These are phyloP conservation scores for Monodelphis domestica DNA, from an alignment of 2,797 vertebrate species.

Conservation along the genomic window DNA sequence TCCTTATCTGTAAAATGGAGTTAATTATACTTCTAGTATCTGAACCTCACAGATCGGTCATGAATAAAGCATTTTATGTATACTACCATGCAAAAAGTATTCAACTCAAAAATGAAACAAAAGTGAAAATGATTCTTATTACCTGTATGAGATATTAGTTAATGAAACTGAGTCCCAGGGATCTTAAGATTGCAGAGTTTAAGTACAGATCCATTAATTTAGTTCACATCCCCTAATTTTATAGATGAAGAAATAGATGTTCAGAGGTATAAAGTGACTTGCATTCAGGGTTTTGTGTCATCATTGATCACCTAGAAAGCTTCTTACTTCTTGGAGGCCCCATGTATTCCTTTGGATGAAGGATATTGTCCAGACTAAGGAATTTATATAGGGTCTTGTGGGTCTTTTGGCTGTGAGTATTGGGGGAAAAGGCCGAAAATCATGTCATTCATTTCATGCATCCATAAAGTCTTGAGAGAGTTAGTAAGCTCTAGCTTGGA, in stretches of 20 bases:
- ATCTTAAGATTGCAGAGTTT: too few species aligned
- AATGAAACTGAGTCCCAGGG: too few species aligned
- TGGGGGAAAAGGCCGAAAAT: too few species aligned
- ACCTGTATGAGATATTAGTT: not conserved
- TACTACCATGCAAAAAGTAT: not conserved
- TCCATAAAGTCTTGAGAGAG: too few species aligned
- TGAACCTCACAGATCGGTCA: not conserved
- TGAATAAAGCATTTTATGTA: not conserved
- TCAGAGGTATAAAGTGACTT: not conserved
- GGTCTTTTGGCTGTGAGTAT: too few species aligned
- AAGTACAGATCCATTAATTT: too few species aligned
- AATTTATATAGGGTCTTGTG: too few species aligned
- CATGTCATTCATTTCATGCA: too few species aligned
- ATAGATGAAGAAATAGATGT: not conserved
- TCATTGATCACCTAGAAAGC: not conserved
- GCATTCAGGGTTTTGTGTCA: not conserved
- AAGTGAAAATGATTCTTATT: not conserved
- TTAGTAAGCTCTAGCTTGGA: too few species aligned
- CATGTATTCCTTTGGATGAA: fast-evolving
- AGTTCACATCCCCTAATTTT: not conserved
- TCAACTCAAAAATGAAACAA: not conserved
- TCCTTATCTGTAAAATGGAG: not conserved
- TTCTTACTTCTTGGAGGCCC: not conserved
- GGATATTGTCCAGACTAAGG: too few species aligned
- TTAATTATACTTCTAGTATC: not conserved